Conservation (phyloP, 2,113 vertebrate genomes). For the Apteryx owenii region DNA sequence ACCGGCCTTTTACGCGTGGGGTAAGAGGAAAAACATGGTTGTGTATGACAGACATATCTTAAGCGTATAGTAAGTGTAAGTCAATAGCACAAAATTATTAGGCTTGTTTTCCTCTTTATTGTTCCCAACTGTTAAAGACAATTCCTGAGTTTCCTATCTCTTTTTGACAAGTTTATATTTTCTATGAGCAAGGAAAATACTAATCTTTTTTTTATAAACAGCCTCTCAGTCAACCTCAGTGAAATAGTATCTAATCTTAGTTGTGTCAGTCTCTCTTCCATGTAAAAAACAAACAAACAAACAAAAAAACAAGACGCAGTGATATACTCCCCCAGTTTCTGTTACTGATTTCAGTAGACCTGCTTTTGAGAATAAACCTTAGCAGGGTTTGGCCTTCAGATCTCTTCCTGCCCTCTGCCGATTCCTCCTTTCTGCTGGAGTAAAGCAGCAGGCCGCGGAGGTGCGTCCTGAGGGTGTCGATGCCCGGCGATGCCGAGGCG, state of each 20-base stretch:
- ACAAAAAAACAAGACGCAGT: too few species aligned
- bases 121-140: not conserved
- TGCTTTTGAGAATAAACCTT: too few species aligned
- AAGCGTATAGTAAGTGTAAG: not conserved
- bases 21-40: not conserved
- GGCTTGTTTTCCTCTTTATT: not conserved
- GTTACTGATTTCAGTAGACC: too few species aligned
- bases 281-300: too few species aligned
- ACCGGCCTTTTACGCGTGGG: not conserved
- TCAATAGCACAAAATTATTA: not conserved
- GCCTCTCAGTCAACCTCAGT: not conserved
- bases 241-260: not conserved
- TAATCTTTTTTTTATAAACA: not conserved
- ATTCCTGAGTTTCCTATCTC: not conserved
- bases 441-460: not conserved
- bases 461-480: not conserved
- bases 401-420: not conserved
- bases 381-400: too few species aligned
- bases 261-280: not conserved
- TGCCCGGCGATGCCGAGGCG: rapidly evolving
- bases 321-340: too few species aligned
- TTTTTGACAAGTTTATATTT: not conserved
- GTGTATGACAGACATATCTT: not conserved
- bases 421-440: not conserved
- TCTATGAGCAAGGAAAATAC: not conserved